A percentile compares a stretch with the other conserved stretches of the same genome.
These are phyloP conservation scores for Cheilosia impressa DNA, from an alignment of 2,888 invertebrate species.

Conservation along the genomic window DNA sequence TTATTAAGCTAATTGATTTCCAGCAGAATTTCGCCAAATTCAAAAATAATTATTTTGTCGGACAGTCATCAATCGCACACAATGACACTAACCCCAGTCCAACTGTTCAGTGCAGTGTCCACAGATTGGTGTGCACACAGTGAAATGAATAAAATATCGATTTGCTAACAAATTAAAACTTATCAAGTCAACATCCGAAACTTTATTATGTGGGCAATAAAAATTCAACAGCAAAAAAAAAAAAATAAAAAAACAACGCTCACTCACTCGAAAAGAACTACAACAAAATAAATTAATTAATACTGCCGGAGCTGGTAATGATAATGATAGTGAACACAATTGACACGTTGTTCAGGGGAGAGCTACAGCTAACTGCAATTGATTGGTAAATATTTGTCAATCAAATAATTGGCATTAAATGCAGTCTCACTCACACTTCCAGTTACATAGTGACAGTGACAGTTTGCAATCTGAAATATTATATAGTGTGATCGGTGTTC, in stretches of 20 bases:
- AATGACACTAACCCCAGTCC: neutral
- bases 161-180: slow-evolving; percentile 56
- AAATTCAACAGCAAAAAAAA: neutral
- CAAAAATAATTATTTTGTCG: slow-evolving; percentile 58
- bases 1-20: slow-evolving; percentile 61
- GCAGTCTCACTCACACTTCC: neutral
- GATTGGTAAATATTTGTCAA: slow-evolving; percentile 67
- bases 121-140: slow-evolving; percentile 30
- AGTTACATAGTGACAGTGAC: slow-evolving; percentile 5
- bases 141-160: slow-evolving; percentile 56
- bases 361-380: slow-evolving; percentile 28
- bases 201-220: slow-evolving; percentile 21
- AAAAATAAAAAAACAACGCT: too few relatives aligned
- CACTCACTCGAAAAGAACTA: neutral
- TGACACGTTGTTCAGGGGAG: slow-evolving; percentile 43
- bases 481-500: too few relatives aligned
- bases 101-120: neutral
- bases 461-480: neutral
- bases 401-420: slow-evolving; percentile 20
- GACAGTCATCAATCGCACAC: slow-evolving; percentile 34
- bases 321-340: slow-evolving; percentile 22
- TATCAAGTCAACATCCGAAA: slow-evolving; percentile 13
- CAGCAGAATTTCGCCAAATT: slow-evolving; percentile 51
- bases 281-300: slow-evolving; percentile 12
- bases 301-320: neutral